Base-by-base conservation (phyloP, 2,797 vertebrate genomes). In the Philypnodon macrostomus region DNA sequence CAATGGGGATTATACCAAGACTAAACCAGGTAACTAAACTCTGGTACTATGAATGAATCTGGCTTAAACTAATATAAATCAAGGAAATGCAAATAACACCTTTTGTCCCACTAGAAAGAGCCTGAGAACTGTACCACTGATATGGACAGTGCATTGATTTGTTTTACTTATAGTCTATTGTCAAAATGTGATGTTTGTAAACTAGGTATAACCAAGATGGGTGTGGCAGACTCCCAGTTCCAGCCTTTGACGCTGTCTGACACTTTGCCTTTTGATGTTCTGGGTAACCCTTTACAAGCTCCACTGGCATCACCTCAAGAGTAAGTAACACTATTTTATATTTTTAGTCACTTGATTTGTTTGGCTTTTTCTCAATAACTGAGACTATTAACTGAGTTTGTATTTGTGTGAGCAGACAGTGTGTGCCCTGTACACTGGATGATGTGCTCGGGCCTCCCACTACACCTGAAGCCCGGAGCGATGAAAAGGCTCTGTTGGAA, bases 401-500 rank as follows among this genome's bases (percentile, higher is more conserved):
- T 51, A 45, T 64, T 6, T 75, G 15, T 62, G 32, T 21, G 72
- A 77, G 68, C 80, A 97, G 94, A 73, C 93, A 91, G 72, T 91
- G 93, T 54, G 92, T 94, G 51, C 90, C 90, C 15, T 93, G 93
- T 19, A 92, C 93, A 2, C 85, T 97, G 87, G 94, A 98, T 5
- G 93, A 96, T 42, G 92, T 97, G 66, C 85, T 97, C 13, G 93
- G 92, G 45, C 93, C 94, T 2, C 95, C 93, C 45, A 93, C 91
- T 48, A 94, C 93, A 2, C 89, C 90, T 0, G 95, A 97, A 80
- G 92, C 90, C 18, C 91, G 91, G 2, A 96, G 88, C 1, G 95
- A 97, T 0, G 95, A 98, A 85, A 97, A 95, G 38, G 95, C 93
- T 35, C 89, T 97, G 35, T 77, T 97, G 0, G 95, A 97, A 62